Evolutionary conservation across 2,888 invertebrate genomes (phyloP), one percentile per base, ranked within the genome.

Genomic region (Cantharis rufa): DNA sequence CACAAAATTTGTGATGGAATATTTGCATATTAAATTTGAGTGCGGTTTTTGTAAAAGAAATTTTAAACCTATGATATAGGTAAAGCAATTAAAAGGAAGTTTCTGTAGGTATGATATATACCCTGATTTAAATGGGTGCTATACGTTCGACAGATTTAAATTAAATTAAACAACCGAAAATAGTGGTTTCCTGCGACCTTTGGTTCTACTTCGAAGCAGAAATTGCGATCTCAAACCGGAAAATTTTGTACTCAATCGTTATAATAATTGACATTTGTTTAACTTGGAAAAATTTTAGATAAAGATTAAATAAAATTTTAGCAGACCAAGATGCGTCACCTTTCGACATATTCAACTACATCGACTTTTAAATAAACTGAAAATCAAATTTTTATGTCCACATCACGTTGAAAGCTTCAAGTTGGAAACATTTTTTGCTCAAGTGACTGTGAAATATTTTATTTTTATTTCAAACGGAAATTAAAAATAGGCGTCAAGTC

Each of bases 391-490:
- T 7, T n/a, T 48, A 48, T 48, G 48, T 48, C 7, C 7, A n/a
- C 48, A n/a, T 48, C n/a, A n/a, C 9, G 7, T n/a, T n/a, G 48
- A 48, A 48, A 48, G 48, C n/a, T 48, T 48, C 48, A 5, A 28
- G 28, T 28, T 13, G 13, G 11, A 32, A 13, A 48, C 1, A 64
- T 24, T 66, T 10, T 63, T 21, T 13, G 21, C 24, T 21, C 21
- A 1, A n/a, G n/a, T 66, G 13, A 24, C 7, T 63, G 24, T 24
- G 21, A n/a, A 21, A 66, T 66, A 9, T 18, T 21, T 66, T 72
- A 66, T 72, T 72, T 72, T 66, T 68, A 70, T 74, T 64, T 63
- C 10, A 63, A 28, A 69, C 74, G 74, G 74, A 74, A 74, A 74
- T 74, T 74, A 74, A 74, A 63, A 74, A 74, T 70, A 15, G 24